Evolutionary conservation across 2,888 invertebrate species (phyloP).

Genomic region (Tachina fera): DNA sequence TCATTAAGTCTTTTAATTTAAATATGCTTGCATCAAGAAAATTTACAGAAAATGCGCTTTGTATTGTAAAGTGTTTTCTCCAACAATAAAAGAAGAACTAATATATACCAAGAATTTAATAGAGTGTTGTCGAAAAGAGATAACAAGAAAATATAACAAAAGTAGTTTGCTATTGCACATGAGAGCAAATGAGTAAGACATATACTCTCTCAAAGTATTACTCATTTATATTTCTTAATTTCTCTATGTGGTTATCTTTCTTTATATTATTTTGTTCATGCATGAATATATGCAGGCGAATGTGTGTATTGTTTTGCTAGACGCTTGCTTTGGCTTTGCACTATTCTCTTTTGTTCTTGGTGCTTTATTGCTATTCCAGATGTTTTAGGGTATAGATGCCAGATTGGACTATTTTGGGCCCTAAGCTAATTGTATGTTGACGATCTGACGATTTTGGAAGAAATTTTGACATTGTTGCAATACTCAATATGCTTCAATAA

Average conservation of each 20-base stretch:
- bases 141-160: not conserved
- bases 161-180: rapidly evolving
- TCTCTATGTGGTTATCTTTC: conserved; percentile 54
- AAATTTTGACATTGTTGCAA: too few species aligned
- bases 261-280: conserved; percentile 38
- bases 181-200: conserved; percentile 6
- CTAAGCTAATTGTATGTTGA: too few species aligned
- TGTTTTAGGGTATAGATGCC: not conserved
- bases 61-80: conserved; percentile 46
- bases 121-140: conserved; percentile 48
- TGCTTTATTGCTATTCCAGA: conserved; percentile 43
- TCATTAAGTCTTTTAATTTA: conserved; percentile 53
- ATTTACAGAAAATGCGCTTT: conserved; percentile 60
- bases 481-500: too few species aligned
- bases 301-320: conserved; percentile 6
- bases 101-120: conserved; percentile 28
- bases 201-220: conserved; percentile 29
- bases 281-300: not conserved
- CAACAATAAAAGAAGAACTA: conserved; percentile 50
- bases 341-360: conserved; percentile 5
- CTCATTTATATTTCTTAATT: conserved; percentile 59
- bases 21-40: conserved; percentile 54
- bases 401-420: too few species aligned
- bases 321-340: conserved; percentile 41
- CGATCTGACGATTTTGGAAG: too few species aligned